Base-by-base conservation (phyloP, 1,140 invertebrate species). In the Chymomyza costata region DNA sequence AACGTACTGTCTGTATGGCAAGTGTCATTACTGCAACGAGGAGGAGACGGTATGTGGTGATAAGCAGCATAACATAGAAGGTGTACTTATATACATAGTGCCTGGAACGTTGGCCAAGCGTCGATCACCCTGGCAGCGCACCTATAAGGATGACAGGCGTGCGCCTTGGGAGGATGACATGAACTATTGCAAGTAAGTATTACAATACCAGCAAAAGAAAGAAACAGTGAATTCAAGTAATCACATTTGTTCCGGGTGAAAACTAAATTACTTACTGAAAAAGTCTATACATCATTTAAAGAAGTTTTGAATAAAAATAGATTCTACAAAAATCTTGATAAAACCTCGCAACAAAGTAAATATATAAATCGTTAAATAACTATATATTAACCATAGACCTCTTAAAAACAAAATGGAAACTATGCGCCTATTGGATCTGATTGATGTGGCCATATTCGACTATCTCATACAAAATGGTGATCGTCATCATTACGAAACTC, bases 401-500 rank as follows among this genome's bases (percentile, higher is more conserved):
- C 81, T 91, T 0, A 88, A 87, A 49, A 86, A 81, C 32, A 87
- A 87, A 64, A 63, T 90, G 44, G 86, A 87, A 45, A 88, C 86
- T 18, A 89, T 88, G 56, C 87, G 92, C 35, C 85, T 98, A 17
- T 86, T 97, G 39, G 95, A 98, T 86, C 87, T 98, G 30, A 89
- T 97, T 45, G 96, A 97, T 86, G 90, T 92, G 10, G 88, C 94
- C 1, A 91, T 97, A 57, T 96, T 98, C 85, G 96, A 98, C 87
- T 98, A 96, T 86, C 87, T 98, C 1, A 93, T 97, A 83, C 95
- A 95, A 84, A 98, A 98, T 87, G 96, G 95, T 1, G 96, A 98
- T 86, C 88, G 96, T 11, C 96, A 98, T 88, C 93, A 95, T 84
- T 97, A 95, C 81, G 95, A 98, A 87, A 89, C 92, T 2, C 89